Base-by-base conservation (phyloP, 2,888 invertebrate species). In the Bombylius discolor region DNA sequence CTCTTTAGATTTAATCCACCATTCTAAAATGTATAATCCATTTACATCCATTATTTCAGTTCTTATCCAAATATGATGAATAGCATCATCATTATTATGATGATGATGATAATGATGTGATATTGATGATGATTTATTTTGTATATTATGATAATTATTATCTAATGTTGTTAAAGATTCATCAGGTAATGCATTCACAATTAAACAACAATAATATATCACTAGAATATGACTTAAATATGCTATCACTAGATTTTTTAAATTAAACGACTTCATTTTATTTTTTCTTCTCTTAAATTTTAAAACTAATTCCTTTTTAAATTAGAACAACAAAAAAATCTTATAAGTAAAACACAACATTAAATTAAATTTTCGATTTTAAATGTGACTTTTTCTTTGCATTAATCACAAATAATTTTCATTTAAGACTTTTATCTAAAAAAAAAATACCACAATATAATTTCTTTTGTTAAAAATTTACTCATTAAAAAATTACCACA, bases 1-100 rank as follows among this genome's bases (percentile, higher is more conserved):
- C 68, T 86, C 84, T 66, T 83, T 82, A 59, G 84, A 81, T 53
- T 65, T 63, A 62, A 81, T 76, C 65, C 85, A 84, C 88, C 88
- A 88, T 64, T 87, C 78, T n/a, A 88, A 62, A 57, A 68, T 64
- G 57, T 72, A 73, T 48, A 74, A 61, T 44, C 74, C 73, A 64
- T 72, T 73, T n/a, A 62, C 61, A 60, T 74, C 74, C 72, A 74
- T 71, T 58, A 68, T 67, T 65, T 74, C 74, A 3, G 64, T 60
- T 47, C 74, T 68, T 53, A 64, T 66, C 74, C 74, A 74, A 58
- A 71, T 66, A 46, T 65, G 63, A 56, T 73, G 71, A 23, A 50
- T 36, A 31, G 34, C 46, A 49, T 55, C 52, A 50, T 56, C 56
- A 23, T 14, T 14, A n/a, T 4, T 4, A 14, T 45, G 23, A 23